A percentile compares a stretch with the other conserved stretches of the same genome.
Evolutionary conservation across 2,113 vertebrate genomes (phyloP).

Genomic region (Prinia subflava): DNA sequence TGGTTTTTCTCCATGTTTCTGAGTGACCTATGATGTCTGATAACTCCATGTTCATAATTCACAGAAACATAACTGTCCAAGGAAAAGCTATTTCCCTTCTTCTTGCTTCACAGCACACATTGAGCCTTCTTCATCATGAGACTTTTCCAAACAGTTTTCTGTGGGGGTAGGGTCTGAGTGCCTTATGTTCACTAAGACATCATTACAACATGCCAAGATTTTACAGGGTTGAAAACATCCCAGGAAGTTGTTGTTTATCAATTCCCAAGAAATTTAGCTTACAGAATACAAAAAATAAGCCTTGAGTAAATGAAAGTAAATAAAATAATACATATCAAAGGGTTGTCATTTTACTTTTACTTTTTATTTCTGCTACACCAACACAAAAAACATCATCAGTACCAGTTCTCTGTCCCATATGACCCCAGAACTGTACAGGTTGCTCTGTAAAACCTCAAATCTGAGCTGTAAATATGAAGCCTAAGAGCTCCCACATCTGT

Average conservation of each 20-base stretch:
- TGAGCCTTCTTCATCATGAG: background rate
- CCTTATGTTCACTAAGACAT: background rate
- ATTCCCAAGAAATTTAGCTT: slow-evolving; percentile 33
- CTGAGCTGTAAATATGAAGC: background rate
- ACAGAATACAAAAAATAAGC: slow-evolving; percentile 13
- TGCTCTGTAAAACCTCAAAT: background rate
- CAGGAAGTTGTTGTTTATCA: slow-evolving; percentile 45
- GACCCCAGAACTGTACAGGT: background rate
- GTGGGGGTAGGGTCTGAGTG: background rate
- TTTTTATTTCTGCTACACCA: slow-evolving; percentile 1
- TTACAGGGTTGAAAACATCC: slow-evolving; percentile 13
- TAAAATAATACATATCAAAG: background rate
- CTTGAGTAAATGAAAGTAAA: slow-evolving; percentile 3
- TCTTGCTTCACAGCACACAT: background rate
- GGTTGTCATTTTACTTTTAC: background rate
- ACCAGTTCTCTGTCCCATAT: background rate
- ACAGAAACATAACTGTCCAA: background rate
- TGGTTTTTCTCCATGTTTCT: background rate
- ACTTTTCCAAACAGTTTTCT: background rate
- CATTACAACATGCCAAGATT: background rate
- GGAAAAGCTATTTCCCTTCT: background rate
- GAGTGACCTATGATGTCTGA: background rate
- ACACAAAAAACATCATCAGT: background rate
- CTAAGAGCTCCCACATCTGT: background rate
- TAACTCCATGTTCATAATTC: background rate